A percentile compares a stretch with the other conserved stretches of the same genome.
These are phyloP conservation scores for Phania funesta DNA, from an alignment of 2,888 invertebrate genomes.

Conservation along the genomic window DNA sequence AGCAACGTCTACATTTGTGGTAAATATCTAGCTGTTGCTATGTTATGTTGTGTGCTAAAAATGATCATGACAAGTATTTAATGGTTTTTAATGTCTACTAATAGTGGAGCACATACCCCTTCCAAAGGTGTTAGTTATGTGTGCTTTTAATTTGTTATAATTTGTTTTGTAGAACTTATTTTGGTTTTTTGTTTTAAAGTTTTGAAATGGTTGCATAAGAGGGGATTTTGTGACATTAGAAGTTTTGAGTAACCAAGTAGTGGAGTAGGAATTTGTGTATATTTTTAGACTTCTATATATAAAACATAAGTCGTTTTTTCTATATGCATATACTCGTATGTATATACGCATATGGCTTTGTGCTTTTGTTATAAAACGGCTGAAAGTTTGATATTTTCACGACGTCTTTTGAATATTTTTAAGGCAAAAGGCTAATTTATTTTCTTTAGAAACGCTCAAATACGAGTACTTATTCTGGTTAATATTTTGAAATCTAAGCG, in stretches of 20 bases:
- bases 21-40: constrained; percentile 27
- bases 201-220: background rate
- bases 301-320: too few species aligned
- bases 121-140: constrained; percentile 43
- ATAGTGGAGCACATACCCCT: constrained; percentile 35
- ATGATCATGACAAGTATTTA: constrained; percentile 65
- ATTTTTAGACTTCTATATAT: too few species aligned
- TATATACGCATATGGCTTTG: too few species aligned
- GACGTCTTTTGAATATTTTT: too few species aligned
- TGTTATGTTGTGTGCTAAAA: constrained; percentile 42
- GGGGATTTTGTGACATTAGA: background rate
- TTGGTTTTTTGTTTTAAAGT: background rate
- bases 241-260: background rate
- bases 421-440: too few species aligned
- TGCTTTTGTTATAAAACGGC: too few species aligned
- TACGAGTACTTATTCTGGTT: too few species aligned
- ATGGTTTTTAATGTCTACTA: constrained; percentile 60
- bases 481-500: too few species aligned
- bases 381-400: too few species aligned
- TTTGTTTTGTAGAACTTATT: constrained; percentile 16
- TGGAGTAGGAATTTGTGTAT: too few species aligned
- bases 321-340: too few species aligned
- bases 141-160: constrained; percentile 58
- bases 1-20: constrained; percentile 43
- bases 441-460: too few species aligned